Evolutionary conservation across 2,797 vertebrate species (phyloP), one percentile per base, ranked within the genome.

Genomic region (Sphaeramia orbicularis): DNA sequence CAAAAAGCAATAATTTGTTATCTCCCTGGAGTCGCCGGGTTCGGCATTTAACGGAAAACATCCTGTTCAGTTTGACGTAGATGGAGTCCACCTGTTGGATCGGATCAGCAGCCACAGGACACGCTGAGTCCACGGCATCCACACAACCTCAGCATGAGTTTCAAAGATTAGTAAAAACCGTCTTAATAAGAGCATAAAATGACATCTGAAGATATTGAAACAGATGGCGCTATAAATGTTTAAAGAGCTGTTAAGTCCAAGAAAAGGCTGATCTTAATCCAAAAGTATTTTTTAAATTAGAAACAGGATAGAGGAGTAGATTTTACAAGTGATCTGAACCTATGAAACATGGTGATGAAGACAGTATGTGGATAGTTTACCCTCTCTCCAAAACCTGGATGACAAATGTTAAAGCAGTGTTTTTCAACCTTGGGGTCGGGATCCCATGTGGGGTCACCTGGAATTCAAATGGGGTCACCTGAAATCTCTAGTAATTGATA

Each of bases 251-350:
- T 43, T 43, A 32, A 10, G 10, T 30, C 36, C n/a, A 13, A 8
- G 12, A 37, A 18, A 6, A 40, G 12, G 55, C 30, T 72, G 54
- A 40, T 10, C 58, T 69, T 45, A 44, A 7, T 35, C 36, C 5
- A 56, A 15, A 66, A 51, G 37, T 27, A 21, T 44, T 30, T 32
- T 24, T 42, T 16, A 13, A 35, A 10, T n/a, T n/a, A n/a, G 18
- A 47, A 63, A 32, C 57, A 7, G 10, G 18, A 24, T 15, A 35
- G 45, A 14, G 18, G 15, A 10, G n/a, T 37, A 36, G 2, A 15
- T 44, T 51, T 50, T 59, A 63, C n/a, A 58, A 50, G 63, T 32
- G 38, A 47, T 52, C 12, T 71, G 65, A 67, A 67, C 47, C 11
- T 13, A 8, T 41, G n/a, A 32, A 24, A 24, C 21, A 24, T 2